Percentiles rank a stretch among this genome's conserved stretches.
phyloP scores from a whole-genome alignment of 2,888 invertebrate species.

The Apoderus coryli region DNA sequence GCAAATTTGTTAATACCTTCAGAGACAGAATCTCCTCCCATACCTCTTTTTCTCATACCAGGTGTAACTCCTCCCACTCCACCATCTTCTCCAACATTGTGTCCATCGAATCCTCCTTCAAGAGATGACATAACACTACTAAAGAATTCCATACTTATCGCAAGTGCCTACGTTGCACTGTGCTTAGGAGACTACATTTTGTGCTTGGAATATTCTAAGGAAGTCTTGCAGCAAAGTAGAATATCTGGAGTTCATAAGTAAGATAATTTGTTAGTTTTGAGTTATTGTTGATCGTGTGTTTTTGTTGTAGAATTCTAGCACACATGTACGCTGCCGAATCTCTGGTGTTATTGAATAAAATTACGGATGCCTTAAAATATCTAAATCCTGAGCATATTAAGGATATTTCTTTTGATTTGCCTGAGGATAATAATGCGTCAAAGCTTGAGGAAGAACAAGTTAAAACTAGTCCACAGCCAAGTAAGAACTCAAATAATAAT shows the following conservation, averaged over 20 bases:
- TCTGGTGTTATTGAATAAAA: constrained; percentile 64
- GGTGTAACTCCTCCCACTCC: constrained; percentile 30
- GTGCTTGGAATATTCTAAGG: constrained; percentile 63
- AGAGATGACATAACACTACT: constrained; percentile 40
- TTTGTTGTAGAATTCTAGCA: constrained; percentile 50
- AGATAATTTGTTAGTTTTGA: not conserved
- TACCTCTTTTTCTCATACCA: constrained; percentile 30
- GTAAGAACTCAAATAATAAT: constrained; percentile 20
- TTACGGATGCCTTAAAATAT: constrained; percentile 71
- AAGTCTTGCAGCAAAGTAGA: constrained; percentile 55
- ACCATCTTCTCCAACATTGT: constrained; percentile 31
- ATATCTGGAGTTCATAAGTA: constrained; percentile 57
- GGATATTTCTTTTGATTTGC: constrained; percentile 35
- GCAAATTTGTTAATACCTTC: constrained; percentile 57
- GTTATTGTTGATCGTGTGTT: not conserved
- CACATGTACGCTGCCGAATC: constrained; percentile 86
- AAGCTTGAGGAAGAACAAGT: constrained; percentile 26
- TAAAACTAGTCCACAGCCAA: constrained; percentile 28
- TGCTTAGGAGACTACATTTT: constrained; percentile 72
- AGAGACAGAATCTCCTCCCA: constrained; percentile 29
- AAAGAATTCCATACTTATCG: constrained; percentile 53
- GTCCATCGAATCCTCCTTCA: constrained; percentile 49
- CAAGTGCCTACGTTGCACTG: constrained; percentile 72
- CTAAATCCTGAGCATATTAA: constrained; percentile 61
- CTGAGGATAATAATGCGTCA: constrained; percentile 34